Evolutionary conservation across 2,797 vertebrate species (phyloP).

Genomic region (Harpagifer antarcticus): DNA sequence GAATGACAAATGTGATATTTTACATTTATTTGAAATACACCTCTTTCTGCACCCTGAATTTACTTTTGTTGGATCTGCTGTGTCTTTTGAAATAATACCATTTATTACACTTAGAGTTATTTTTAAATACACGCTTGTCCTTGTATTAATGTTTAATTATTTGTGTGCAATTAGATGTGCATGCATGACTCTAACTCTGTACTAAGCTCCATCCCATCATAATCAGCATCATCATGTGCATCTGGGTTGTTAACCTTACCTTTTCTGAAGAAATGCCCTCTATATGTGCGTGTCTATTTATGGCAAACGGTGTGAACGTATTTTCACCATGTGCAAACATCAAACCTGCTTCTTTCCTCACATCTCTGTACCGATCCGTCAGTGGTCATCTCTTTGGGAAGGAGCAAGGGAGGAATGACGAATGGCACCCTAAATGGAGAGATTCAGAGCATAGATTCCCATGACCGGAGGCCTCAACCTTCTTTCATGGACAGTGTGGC

Average conservation of each 20-base stretch:
- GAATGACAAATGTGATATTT: neutral
- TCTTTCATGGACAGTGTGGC: neutral
- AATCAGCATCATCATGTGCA: conserved; percentile 44
- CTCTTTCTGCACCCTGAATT: neutral
- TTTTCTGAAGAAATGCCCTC: conserved; percentile 37
- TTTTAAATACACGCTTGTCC: conserved; percentile 21
- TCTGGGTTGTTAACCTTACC: conserved; percentile 54
- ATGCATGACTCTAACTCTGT: conserved; percentile 55
- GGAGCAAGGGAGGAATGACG: neutral
- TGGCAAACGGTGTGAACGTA: neutral
- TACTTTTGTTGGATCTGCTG: neutral
- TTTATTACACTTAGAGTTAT: conserved; percentile 16
- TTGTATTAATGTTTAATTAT: conserved; percentile 31
- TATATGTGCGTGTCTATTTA: neutral
- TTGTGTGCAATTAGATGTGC: conserved; percentile 45
- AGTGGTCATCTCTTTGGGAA: neutral
- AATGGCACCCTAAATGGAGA: neutral
- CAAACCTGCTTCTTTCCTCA: neutral
- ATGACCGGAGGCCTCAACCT: neutral
- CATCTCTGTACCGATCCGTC: conserved; percentile 18
- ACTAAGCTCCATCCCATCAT: conserved; percentile 60
- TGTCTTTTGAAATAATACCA: neutral
- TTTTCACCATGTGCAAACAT: neutral
- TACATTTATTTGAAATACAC: neutral
- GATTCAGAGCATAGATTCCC: conserved; percentile 15